Evolutionary conservation across 2,888 invertebrate genomes (phyloP), one percentile per base, ranked within the genome.

Genomic region (Cyclophora punctaria): DNA sequence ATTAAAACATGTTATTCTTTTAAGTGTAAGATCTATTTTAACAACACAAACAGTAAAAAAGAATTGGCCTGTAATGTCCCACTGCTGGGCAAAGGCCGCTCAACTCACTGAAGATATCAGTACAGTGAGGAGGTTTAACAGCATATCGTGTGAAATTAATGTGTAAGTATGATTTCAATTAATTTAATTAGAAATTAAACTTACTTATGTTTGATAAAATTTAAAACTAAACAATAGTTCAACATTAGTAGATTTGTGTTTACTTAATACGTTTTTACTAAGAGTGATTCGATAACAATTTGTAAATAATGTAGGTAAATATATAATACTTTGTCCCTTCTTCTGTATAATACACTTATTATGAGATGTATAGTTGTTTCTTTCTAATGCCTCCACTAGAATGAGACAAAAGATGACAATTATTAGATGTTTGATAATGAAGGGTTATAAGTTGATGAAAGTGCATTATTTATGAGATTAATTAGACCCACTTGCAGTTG

Each of bases 1-100:
- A 58, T 56, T 53, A 57, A 64, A 65, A 63, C 51, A 66, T 58
- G 50, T 51, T 52, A 48, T 54, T 63, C 58, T 60, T 57, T 60
- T 59, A 58, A 56, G 62, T 59, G 61, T 63, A 20, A 57, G 55
- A 56, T 37, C 57, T 61, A 57, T 52, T 48, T 48, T 45, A 58
- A 55, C 37, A 44, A 47, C 4, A 44, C 44, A 51, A 48, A 45
- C 51, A 45, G 49, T 55, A 45, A 42, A 52, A 53, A 20, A 20
- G 20, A 1, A 20, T 20, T 20, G 20, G 20, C 20, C 20, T 20
- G 20, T 45, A 45, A 37, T 37, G 2, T 37, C 4, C 37, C 37
- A 37, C 5, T 37, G 4, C 37, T 37, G 37, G 5, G 20, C 20
- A 20, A 20, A 20, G 20, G 20, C 20, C 20, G 20, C 20, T 20